Evolutionary conservation across 2,797 vertebrate genomes (phyloP).

Genomic region (Rousettus madagascariensis): DNA sequence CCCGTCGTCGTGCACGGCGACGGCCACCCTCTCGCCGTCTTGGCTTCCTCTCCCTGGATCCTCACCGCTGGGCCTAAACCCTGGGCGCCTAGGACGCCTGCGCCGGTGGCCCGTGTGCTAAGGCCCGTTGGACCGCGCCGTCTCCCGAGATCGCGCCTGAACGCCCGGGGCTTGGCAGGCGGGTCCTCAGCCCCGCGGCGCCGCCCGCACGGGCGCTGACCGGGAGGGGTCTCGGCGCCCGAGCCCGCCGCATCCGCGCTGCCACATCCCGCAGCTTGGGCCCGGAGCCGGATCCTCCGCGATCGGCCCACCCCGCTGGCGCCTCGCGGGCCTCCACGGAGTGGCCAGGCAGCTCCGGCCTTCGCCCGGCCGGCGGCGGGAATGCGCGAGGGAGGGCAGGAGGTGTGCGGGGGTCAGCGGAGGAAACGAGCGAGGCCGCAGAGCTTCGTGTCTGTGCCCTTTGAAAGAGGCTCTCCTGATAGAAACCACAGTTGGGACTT

Average conservation of each 20-base stretch:
- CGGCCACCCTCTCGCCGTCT: neutral
- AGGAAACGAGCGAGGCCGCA: constrained; percentile 70
- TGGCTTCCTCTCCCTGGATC: neutral
- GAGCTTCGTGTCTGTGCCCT: constrained; percentile 68
- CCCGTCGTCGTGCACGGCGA: neutral
- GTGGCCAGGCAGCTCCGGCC: neutral
- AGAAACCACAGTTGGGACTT: constrained; percentile 79
- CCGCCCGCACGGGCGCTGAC: neutral
- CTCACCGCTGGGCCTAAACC: neutral
- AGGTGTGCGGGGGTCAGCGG: constrained; percentile 66
- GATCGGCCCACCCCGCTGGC: neutral
- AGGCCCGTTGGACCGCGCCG: neutral
- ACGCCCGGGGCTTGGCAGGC: neutral
- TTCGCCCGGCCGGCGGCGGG: neutral
- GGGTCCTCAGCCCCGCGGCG: neutral
- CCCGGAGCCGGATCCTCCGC: neutral
- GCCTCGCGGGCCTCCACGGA: neutral
- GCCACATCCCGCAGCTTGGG: neutral
- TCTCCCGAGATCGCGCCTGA: neutral
- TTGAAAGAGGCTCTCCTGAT: constrained; percentile 74
- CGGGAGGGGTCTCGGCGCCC: neutral
- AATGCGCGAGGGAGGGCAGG: constrained; percentile 19
- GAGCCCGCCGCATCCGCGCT: neutral
- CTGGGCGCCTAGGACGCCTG: neutral
- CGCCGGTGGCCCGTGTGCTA: neutral